Evolutionary conservation across 2,797 vertebrate genomes (phyloP).

Genomic region (Acanthopagrus latus): DNA sequence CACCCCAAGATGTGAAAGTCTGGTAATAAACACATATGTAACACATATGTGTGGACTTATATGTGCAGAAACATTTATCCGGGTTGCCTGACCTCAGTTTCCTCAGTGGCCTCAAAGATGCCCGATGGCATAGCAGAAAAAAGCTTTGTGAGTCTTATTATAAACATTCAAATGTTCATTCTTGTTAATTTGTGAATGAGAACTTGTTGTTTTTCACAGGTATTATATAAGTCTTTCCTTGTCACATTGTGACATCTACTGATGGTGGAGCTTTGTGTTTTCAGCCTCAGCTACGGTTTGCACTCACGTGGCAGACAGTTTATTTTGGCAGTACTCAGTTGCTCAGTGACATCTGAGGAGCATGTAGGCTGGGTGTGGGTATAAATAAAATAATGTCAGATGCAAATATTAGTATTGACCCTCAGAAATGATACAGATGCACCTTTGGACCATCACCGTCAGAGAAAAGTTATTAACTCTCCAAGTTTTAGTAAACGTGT

Average conservation of each 20-base stretch:
- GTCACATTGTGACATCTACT: constrained; percentile 3
- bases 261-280: neutral
- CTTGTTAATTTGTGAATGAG: neutral
- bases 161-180: neutral
- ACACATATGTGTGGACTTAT: no score
- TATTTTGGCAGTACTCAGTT: constrained; percentile 22
- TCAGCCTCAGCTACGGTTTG: neutral
- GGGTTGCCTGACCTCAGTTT: neutral
- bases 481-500: constrained; percentile 13
- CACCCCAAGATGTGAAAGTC: no score
- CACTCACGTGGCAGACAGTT: constrained; percentile 24
- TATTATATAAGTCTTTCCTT: neutral
- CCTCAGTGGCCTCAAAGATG: neutral
- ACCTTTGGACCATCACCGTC: neutral
- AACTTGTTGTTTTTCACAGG: constrained; percentile 7
- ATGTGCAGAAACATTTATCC: no score
- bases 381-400: constrained; percentile 35
- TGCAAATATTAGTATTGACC: constrained; percentile 24
- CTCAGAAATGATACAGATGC: neutral
- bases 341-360: constrained; percentile 4
- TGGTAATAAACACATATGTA: no score
- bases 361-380: constrained; percentile 17
- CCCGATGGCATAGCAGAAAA: neutral
- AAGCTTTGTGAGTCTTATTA: neutral
- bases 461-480: constrained; percentile 17